Evolutionary conservation across 1,140 invertebrate species (phyloP).

Genomic region (Drosophila santomea): DNA sequence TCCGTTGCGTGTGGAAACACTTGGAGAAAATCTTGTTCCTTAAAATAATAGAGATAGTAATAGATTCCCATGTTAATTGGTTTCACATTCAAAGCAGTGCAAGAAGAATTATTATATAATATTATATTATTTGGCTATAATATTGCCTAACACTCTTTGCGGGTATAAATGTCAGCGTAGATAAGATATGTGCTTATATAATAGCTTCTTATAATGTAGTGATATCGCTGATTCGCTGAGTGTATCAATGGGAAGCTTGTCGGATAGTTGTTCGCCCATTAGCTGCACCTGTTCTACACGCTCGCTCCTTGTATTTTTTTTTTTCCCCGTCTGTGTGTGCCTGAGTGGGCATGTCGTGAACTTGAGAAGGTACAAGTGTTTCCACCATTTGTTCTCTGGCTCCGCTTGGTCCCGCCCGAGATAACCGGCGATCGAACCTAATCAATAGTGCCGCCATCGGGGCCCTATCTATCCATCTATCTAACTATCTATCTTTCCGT

Average conservation of each 20-base stretch:
- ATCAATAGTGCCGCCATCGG: constrained; percentile 43
- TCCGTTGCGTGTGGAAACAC: constrained; percentile 29
- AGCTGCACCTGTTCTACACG: constrained; percentile 64
- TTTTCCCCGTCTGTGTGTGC: constrained; percentile 1
- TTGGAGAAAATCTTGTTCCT: background rate
- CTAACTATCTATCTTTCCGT: background rate
- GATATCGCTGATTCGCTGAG: background rate
- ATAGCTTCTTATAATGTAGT: no score
- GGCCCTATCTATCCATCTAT: constrained; percentile 23
- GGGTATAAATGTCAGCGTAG: no score
- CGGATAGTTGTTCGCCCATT: constrained; percentile 49
- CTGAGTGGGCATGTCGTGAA: constrained; percentile 55
- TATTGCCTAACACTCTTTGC: no score
- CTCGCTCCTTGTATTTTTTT: constrained; percentile 6
- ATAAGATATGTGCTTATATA: no score
- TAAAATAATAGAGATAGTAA: no score
- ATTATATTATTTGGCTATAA: no score
- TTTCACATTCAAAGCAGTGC: no score
- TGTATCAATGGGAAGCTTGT: constrained; percentile 39
- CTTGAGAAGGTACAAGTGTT: constrained; percentile 70
- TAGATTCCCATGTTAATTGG: no score
- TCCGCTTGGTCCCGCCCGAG: constrained; percentile 29
- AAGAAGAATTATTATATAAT: no score
- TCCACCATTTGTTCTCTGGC: constrained; percentile 41
- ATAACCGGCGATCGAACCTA: constrained; percentile 19